Conservation (phyloP, 2,888 invertebrate genomes). For the Heliconius ismenius region DNA sequence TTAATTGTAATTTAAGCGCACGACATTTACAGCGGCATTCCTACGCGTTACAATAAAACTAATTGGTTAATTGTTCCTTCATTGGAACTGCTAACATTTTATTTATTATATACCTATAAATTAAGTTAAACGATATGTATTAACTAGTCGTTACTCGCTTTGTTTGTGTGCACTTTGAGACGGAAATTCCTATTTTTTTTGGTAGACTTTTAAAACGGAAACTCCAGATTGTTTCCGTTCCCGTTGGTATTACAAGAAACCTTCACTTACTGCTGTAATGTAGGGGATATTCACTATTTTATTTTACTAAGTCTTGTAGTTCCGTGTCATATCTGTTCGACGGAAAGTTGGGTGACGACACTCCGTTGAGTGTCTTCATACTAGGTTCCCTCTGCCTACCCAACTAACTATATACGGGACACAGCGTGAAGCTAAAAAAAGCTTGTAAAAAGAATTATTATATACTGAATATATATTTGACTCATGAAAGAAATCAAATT, state of each 20-base stretch:
- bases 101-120: conserved; percentile 11
- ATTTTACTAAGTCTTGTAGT: too few species aligned
- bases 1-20: conserved; percentile 19
- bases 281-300: too few species aligned
- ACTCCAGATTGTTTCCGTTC: too few species aligned
- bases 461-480: background rate
- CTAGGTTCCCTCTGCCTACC: background rate
- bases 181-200: too few species aligned
- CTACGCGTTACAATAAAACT: conserved; percentile 25
- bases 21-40: conserved; percentile 13
- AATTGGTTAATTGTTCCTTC: conserved; percentile 28
- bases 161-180: too few species aligned
- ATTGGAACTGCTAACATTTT: background rate
- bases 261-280: too few species aligned
- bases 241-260: too few species aligned
- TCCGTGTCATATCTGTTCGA: too few species aligned
- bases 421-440: too few species aligned
- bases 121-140: background rate
- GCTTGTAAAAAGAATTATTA: too few species aligned
- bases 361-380: background rate
- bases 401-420: background rate
- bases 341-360: background rate
- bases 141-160: too few species aligned
- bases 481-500: background rate
- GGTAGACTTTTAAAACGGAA: too few species aligned